Base-by-base conservation (phyloP, 2,113 vertebrate species). In the Agapornis roseicollis region DNA sequence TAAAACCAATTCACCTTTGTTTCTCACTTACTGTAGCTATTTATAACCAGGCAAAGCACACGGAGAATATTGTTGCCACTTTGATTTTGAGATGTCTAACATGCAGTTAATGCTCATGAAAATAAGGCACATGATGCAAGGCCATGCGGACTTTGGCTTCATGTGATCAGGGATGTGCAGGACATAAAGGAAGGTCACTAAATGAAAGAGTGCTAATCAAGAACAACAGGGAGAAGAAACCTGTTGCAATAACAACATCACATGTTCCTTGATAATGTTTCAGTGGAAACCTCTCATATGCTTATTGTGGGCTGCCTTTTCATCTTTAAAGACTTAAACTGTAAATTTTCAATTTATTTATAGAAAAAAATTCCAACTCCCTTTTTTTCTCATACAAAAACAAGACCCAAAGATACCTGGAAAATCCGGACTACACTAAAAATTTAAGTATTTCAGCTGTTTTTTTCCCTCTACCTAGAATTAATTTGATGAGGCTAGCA, bases 121-220 rank as follows among this genome's bases (percentile, higher is more conserved):
- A 82, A 65, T 8, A 70, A 94, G 58, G 87, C 93, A 89, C 83
- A 95, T 92, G 95, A 95, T 61, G 73, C 63, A 53, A 63, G 83
- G 78, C 95, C 86, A 87, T 10, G 84, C 0, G 15, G 92, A 77
- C 58, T 39, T 76, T 2, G 28, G 81, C 64, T 93, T 73, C 94
- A 94, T 95, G 91, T 96, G 94, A 95, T 80, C 91, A 22, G 84
- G 89, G 84, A 79, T 89, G 87, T 58, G 73, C 87, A 87, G 84
- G 80, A 82, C 89, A 31, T 37, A 81, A 80, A 91, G 74, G 73
- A 93, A 91, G 89, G 56, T 89, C 93, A 61, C 80, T 65, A 95
- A 96, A 89, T 27, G 91, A 95, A 91, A 92, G 53, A 93, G 84
- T 61, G 61, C 87, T 95, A 88, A 94, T 95, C 93, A 76, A 85